Evolutionary conservation across 1,140 invertebrate species (phyloP), one percentile per base, ranked within the genome.

Genomic region (Tetramorium alpestre): DNA sequence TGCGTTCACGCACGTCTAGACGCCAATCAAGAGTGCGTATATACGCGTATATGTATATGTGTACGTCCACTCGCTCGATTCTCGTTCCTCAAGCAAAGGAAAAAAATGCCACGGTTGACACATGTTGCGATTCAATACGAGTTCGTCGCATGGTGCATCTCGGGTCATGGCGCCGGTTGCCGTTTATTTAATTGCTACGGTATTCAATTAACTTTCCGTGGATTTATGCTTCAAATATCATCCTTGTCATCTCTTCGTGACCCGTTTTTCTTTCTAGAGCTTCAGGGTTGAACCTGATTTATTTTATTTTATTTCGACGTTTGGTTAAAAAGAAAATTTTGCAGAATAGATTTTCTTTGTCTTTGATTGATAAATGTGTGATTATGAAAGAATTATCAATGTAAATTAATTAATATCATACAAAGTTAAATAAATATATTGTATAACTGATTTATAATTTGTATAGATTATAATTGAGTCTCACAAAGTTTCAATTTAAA

Each of bases 1-100:
- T 49, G 67, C 58, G 5, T 67, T 51, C 72, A 58, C 69, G 70
- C 58, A 54, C 49, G 87, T 90, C 88, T 90, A 90, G 88, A 90
- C 88, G 72, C 70, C 85, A 90, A 90, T 90, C 88, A 89, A 90
- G 84, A 41, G 18, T 5, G 62, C 44, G 44, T 84, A 87, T 84
- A 33, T 16, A 18, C 38, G 60, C 41, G 41, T 49, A 22, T n/a
- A 33, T 22, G 10, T 64, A n/a, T 18, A 47, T 44, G 22, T 76
- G 76, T 70, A 49, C 85, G 38, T 47, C 67, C 22, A 41, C 47
- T 86, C 58, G 41, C 54, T 81, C 70, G 5, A 60, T 41, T 70
- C 62, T 86, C 28, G 70, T 7, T 73, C 28, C 54, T 86, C 38
- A 11, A 58, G 60, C 22, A 25, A 69, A 33, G 44, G 28, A 13